Percentiles rank a stretch among this genome's conserved stretches.
Evolutionary conservation across 1,140 invertebrate species (phyloP).

Genomic region (Brachionus koreanus): DNA sequence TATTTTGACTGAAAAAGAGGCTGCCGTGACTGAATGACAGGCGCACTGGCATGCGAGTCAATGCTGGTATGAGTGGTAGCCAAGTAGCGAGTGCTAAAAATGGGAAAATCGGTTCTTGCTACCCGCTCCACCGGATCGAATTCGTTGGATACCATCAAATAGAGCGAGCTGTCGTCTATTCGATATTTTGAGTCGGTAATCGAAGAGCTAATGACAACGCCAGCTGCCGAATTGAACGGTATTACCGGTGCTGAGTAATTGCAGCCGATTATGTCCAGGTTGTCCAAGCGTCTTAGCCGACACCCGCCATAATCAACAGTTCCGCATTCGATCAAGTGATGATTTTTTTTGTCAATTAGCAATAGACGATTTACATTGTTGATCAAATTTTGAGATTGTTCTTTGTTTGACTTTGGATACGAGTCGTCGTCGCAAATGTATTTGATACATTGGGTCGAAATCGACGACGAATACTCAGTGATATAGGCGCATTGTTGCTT

Average conservation of each 20-base stretch:
- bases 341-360: constrained; percentile 29
- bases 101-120: constrained; percentile 28
- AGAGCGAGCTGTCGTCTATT: background rate
- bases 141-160: constrained; percentile 41
- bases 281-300: background rate
- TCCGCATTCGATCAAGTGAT: constrained; percentile 41
- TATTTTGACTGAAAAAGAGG: constrained; percentile 35
- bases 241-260: constrained; percentile 30
- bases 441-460: constrained; percentile 15
- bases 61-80: background rate
- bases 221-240: constrained; percentile 19
- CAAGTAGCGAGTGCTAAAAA: constrained; percentile 38
- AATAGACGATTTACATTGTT: constrained; percentile 31
- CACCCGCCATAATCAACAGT: constrained; percentile 38
- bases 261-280: constrained; percentile 9
- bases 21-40: background rate
- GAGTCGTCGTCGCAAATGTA: constrained; percentile 38
- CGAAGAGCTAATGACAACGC: background rate
- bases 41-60: background rate
- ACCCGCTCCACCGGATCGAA: constrained; percentile 8
- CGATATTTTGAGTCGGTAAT: background rate
- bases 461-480: background rate
- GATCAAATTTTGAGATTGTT: background rate
- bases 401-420: background rate
- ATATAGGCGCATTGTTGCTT: constrained; percentile 36